Conservation (phyloP, 1,140 invertebrate species). For the Telenomus remus region DNA sequence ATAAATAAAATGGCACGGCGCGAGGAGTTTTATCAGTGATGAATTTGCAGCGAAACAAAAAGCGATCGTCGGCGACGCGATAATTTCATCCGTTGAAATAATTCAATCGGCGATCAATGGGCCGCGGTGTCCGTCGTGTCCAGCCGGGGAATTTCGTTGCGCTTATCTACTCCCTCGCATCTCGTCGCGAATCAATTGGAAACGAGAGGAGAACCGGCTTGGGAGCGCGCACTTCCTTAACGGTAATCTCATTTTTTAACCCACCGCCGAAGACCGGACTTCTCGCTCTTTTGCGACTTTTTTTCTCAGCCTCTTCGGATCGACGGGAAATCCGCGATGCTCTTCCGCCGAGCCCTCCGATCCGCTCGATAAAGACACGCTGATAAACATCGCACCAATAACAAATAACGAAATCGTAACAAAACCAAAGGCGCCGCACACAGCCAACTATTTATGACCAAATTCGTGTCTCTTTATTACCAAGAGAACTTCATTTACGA, state of each 20-base stretch:
- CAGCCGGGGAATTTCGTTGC: slow-evolving; percentile 46
- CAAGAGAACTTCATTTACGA: too few relatives aligned
- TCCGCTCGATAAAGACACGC: slow-evolving; percentile 14
- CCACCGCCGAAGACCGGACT: slow-evolving; percentile 46
- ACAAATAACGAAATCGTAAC: too few relatives aligned
- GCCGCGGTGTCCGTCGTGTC: slow-evolving; percentile 42
- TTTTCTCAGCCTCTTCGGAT: too few relatives aligned
- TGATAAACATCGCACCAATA: neutral
- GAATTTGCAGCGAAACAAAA: slow-evolving; percentile 23
- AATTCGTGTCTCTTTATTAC: too few relatives aligned
- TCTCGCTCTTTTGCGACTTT: slow-evolving; percentile 35
- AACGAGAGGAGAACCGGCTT: slow-evolving; percentile 49
- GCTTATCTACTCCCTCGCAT: slow-evolving; percentile 57
- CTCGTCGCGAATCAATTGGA: slow-evolving; percentile 49
- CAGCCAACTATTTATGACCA: too few relatives aligned
- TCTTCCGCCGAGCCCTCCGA: neutral
- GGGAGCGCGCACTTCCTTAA: slow-evolving; percentile 56
- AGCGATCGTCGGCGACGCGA: slow-evolving; percentile 8
- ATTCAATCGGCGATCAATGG: slow-evolving; percentile 32
- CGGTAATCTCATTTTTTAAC: slow-evolving; percentile 57
- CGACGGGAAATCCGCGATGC: slow-evolving; percentile 20
- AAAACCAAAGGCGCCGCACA: too few relatives aligned
- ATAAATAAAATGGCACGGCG: slow-evolving; percentile 4
- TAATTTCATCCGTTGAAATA: slow-evolving; percentile 38
- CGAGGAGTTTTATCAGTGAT: slow-evolving; percentile 10